Evolutionary conservation across 2,888 invertebrate species (phyloP).

Genomic region (Pheosia tremula): DNA sequence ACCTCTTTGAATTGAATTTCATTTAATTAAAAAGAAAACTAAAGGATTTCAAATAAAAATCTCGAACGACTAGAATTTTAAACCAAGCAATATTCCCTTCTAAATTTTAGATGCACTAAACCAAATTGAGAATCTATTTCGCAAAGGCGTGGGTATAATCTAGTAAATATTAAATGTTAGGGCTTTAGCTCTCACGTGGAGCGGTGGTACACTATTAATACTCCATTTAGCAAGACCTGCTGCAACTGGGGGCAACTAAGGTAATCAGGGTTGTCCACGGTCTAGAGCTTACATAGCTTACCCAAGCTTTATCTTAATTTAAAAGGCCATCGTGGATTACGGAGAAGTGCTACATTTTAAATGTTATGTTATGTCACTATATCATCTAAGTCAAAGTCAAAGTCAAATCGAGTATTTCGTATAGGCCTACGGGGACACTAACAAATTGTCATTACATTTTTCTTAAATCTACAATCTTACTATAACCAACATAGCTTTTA

Average conservation of each 20-base stretch:
- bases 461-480: no score
- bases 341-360: no score
- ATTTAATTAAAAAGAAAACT: not conserved
- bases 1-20: not conserved
- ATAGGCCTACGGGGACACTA: no score
- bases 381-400: no score
- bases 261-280: constrained; percentile 22
- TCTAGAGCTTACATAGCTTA: not conserved
- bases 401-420: no score
- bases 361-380: no score
- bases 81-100: not conserved
- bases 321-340: not conserved
- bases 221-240: constrained; percentile 16
- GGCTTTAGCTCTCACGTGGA: not conserved
- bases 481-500: no score
- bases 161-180: constrained; percentile 2
- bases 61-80: not conserved
- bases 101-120: not conserved
- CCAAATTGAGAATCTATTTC: not conserved
- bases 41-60: not conserved
- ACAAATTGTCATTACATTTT: no score
- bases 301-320: not conserved
- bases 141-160: not conserved
- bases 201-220: constrained; percentile 18
- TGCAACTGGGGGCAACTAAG: constrained; percentile 21